Evolutionary conservation across 2,797 vertebrate species (phyloP), one percentile per base, ranked within the genome.

Genomic region (Pteropus rufus): DNA sequence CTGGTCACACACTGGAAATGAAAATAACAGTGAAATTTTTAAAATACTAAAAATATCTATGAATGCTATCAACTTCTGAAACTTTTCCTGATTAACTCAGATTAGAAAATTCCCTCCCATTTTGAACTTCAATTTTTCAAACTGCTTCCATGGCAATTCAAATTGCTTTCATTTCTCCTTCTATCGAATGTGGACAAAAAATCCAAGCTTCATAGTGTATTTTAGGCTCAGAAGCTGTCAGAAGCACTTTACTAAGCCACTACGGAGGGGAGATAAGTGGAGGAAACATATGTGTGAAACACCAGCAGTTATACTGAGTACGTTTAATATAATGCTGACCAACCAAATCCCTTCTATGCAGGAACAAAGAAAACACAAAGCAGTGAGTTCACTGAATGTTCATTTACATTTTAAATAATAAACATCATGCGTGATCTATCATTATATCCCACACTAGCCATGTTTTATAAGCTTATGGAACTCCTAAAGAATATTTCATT

Each of bases 61-160:
- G 56, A 93, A 65, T 85, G 26, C 46, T 85, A 85, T 75, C 49
- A 84, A 94, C 84, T 97, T 93, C 89, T 94, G 62, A 95, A 96
- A 95, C 21, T 93, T 70, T 95, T 90, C 23, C 44, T 96, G 70
- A 94, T 95, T 92, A 96, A 95, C 62, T 96, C 46, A 77, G 21
- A 34, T 88, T 44, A 90, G 49, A 93, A 96, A 90, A 90, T 62
- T 39, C 36, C 77, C 64, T 89, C 52, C n/a, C 46, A 83, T 94
- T 94, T 91, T 77, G 62, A 94, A 81, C 29, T 93, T 91, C 73
- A 90, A 7, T 91, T 82, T 31, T 89, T 86, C 60, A 82, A 91
- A 92, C 69, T 79, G 36, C 18, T 91, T 96, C 52, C 76, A 65
- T 58, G 79, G 15, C 31, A 70, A 34, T 92, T 89, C 36, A 95